Conservation (phyloP, 2,113 vertebrate genomes). For the Leucosticte australis region DNA sequence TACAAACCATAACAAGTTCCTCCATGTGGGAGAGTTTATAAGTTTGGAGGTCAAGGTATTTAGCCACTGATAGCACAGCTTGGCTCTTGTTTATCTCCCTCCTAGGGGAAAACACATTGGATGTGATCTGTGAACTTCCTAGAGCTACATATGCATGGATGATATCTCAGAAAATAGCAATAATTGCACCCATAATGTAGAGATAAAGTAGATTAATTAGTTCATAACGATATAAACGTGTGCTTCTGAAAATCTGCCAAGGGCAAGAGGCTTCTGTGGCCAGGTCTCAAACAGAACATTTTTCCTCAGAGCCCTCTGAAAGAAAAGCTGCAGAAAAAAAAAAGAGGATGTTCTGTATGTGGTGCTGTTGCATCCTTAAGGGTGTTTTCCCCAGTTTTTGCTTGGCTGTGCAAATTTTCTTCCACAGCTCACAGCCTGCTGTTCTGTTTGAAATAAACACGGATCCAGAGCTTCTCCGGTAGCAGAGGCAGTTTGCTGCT, state of each 20-base stretch:
- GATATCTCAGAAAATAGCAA: neutral
- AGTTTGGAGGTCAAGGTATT: neutral
- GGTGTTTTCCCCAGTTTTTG: neutral
- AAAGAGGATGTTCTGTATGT: neutral
- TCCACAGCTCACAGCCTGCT: neutral
- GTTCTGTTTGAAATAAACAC: neutral
- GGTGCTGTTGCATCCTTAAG: neutral
- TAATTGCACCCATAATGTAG: neutral
- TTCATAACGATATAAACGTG: rapidly evolving
- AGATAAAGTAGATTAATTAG: neutral
- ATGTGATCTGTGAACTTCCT: neutral
- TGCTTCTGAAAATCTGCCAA: neutral
- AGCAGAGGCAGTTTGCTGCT: neutral
- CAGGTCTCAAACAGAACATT: neutral
- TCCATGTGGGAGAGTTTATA: neutral
- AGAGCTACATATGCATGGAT: neutral
- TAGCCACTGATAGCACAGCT: neutral
- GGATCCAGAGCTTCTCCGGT: neutral
- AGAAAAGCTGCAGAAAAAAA: neutral
- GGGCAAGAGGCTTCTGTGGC: neutral
- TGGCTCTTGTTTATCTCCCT: neutral
- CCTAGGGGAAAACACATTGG: neutral
- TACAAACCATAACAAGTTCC: neutral
- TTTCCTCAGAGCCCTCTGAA: neutral
- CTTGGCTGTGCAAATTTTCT: neutral